Conservation (phyloP, 2,888 invertebrate species). For the Anthophora plumipes region DNA sequence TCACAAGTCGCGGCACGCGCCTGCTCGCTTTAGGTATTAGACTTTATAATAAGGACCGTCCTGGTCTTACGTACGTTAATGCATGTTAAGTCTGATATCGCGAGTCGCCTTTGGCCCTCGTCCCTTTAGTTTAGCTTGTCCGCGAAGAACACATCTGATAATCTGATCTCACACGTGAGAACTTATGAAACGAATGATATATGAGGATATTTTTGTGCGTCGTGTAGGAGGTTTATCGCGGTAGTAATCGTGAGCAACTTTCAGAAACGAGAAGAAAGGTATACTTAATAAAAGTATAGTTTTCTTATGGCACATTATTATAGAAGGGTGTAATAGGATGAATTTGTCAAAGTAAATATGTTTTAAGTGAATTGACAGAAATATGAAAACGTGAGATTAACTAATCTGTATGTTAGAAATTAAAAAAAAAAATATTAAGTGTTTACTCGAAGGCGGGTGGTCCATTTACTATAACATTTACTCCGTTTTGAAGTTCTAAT, state of each 20-base stretch:
- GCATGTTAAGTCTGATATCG: conserved; percentile 69
- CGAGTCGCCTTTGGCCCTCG: neutral
- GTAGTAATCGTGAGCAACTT: too few species aligned
- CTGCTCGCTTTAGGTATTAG: conserved; percentile 70
- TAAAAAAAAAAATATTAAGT: too few species aligned
- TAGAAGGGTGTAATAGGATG: too few species aligned
- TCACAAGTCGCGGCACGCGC: conserved; percentile 66
- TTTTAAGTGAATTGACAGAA: too few species aligned
- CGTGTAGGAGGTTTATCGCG: neutral
- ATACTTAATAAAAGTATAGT: too few species aligned
- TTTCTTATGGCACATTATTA: neutral
- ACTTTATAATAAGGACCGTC: conserved; percentile 76
- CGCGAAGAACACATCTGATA: neutral
- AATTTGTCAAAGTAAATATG: too few species aligned
- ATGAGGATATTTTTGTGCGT: neutral
- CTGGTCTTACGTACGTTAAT: conserved; percentile 78
- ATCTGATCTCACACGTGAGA: neutral
- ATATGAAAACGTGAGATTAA: too few species aligned
- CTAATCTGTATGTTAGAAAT: too few species aligned
- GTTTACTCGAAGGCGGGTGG: too few species aligned
- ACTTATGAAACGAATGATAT: neutral
- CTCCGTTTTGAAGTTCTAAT: too few species aligned
- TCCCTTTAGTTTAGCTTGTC: neutral
- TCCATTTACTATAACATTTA: too few species aligned
- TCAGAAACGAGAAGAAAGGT: too few species aligned